Base-by-base conservation (phyloP, 2,888 invertebrate genomes). In the Ormyrus nitidulus region DNA sequence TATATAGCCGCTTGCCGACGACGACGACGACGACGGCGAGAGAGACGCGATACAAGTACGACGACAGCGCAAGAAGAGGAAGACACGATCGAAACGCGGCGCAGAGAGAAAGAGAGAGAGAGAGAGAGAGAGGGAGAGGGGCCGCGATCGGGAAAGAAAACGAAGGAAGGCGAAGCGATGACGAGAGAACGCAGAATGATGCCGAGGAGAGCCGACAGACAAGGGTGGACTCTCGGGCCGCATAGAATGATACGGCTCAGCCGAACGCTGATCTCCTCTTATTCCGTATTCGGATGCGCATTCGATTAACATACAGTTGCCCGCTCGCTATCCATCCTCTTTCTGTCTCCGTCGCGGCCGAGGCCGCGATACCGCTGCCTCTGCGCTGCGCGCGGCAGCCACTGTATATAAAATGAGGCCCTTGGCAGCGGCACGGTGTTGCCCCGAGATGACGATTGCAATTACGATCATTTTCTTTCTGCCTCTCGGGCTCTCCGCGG, bases 251-350 rank as follows among this genome's bases (percentile, higher is more conserved):
- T 83, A 84, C 83, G 83, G 83, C 83, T 84, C 85, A 83, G 83
- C 83, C 84, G 84, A 85, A 84, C 83, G 83, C 84, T 85, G 83
- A 84, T 85, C 85, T 87, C n/a, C 58, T 58, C 87, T 88, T 87
- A 88, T 88, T 89, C 86, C 88, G 87, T 87, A 88, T 88, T 88
- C 88, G 87, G 87, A 86, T 85, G 87, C 84, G 86, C 86, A 87
- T 88, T 87, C 86, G 86, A 89, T 89, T 89, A 89, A 88, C 88
- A 88, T 89, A 88, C 87, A 88, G 88, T 89, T 86, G 86, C 86
- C 84, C 84, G 19, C 58, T 5, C 44, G 13, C 59, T 59, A 58
- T 75, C 51, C 51, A 59, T 66, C 66, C 58, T 77, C 66, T 59
- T 53, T 19, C 6, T 65, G 3, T 64, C 56, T 48, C 56, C 10